phyloP scores from a whole-genome alignment of 1,140 invertebrate species.

The Plectrocnemia conspersa region DNA sequence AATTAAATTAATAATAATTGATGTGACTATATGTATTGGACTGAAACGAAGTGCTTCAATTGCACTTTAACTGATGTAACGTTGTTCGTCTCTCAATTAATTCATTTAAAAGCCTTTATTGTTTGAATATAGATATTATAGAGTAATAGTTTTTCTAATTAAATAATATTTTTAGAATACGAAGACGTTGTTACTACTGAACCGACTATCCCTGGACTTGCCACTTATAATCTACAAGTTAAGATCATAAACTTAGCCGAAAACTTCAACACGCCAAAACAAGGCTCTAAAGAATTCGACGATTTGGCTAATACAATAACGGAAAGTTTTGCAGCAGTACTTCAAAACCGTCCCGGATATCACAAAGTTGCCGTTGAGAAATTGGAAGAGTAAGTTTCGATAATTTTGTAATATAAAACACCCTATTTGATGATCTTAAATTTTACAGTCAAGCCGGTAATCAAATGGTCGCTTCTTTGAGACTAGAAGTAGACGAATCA shows the following conservation, averaged over 20 bases:
- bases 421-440: conserved; percentile 3
- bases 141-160: conserved; percentile 1
- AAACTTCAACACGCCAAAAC: conserved; percentile 65
- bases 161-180: conserved; percentile 38
- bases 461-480: conserved; percentile 46
- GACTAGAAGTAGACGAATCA: conserved; percentile 43
- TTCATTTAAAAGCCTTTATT: too few relatives aligned
- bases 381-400: conserved; percentile 62
- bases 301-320: conserved; percentile 65
- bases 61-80: too few relatives aligned
- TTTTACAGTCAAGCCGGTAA: conserved; percentile 48
- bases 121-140: conserved; percentile 18
- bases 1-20: too few relatives aligned
- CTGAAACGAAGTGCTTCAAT: too few relatives aligned
- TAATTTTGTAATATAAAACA: too few relatives aligned
- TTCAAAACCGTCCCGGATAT: conserved; percentile 68
- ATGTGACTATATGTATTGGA: too few relatives aligned
- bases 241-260: conserved; percentile 73
- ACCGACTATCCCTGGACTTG: conserved; percentile 52
- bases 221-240: conserved; percentile 65
- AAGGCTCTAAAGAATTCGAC: conserved; percentile 66
- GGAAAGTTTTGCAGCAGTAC: conserved; percentile 58
- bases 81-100: too few relatives aligned
- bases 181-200: conserved; percentile 56
- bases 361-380: conserved; percentile 63